phyloP scores from a whole-genome alignment of 2,113 vertebrate species.

The Nematolebias whitei region DNA sequence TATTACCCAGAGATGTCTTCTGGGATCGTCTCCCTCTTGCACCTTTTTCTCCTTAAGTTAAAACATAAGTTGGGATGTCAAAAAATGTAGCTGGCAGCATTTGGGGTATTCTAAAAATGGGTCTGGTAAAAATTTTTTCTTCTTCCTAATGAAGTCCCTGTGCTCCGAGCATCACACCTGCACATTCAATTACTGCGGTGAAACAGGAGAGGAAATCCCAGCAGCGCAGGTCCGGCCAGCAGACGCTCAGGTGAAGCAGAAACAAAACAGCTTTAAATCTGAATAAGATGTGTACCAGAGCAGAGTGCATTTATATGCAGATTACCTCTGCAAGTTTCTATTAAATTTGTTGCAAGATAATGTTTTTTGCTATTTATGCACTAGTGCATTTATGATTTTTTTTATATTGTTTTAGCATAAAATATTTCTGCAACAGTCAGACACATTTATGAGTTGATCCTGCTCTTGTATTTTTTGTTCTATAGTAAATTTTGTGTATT shows the following conservation, averaged over 20 bases:
- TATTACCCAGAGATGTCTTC: conserved; percentile 26
- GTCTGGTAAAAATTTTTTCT: conserved; percentile 60
- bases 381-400: conserved; percentile 51
- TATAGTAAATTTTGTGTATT: not conserved
- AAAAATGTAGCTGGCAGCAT: not conserved
- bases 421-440: conserved; percentile 20
- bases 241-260: conserved; percentile 26
- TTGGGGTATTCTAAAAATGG: conserved; percentile 46
- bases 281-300: conserved; percentile 13
- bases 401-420: conserved; percentile 31
- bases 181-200: conserved; percentile 66
- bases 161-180: conserved; percentile 58
- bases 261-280: not conserved
- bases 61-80: conserved; percentile 35
- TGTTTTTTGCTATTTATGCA: conserved; percentile 46
- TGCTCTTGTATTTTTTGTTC: not conserved
- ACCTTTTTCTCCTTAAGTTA: conserved; percentile 41
- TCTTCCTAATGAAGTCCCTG: conserved; percentile 73
- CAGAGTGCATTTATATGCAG: conserved; percentile 32
- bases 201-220: conserved; percentile 54
- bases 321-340: conserved; percentile 26
- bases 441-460: conserved; percentile 11
- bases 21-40: conserved; percentile 20
- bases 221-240: conserved; percentile 17
- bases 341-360: conserved; percentile 29